Conservation (phyloP, 1,140 invertebrate genomes). For the Aplysia californica region DNA sequence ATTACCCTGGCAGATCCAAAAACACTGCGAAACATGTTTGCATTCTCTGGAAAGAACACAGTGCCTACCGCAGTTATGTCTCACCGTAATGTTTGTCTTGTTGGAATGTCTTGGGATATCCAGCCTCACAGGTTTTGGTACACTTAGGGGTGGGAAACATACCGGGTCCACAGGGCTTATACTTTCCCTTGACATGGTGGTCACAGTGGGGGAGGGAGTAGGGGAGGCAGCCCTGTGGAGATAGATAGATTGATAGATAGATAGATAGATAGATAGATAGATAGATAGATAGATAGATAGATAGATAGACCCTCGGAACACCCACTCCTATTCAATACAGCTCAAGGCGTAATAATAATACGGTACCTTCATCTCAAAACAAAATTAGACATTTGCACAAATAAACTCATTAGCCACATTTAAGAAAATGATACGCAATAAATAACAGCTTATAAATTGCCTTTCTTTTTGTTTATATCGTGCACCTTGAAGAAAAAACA, state of each 20-base stretch:
- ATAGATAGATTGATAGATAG: background rate
- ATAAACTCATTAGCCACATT: background rate
- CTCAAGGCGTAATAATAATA: background rate
- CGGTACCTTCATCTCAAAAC: background rate
- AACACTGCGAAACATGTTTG: no score
- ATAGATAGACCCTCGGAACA: background rate
- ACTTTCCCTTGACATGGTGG: slow-evolving; percentile 84
- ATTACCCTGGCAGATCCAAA: no score
- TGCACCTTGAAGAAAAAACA: no score
- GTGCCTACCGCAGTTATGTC: no score
- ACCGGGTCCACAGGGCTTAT: slow-evolving; percentile 72
- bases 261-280: background rate
- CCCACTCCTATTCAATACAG: background rate
- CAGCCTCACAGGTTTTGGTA: slow-evolving; percentile 75
- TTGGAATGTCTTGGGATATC: slow-evolving; percentile 79
- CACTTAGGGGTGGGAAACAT: slow-evolving; percentile 81
- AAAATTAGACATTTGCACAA: background rate
- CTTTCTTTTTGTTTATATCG: no score
- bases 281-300: background rate
- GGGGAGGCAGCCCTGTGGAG: slow-evolving; percentile 80
- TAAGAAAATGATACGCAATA: no score
- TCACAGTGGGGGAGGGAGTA: slow-evolving; percentile 87
- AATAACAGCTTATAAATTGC: no score
- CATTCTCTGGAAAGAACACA: no score
- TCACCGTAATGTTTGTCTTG: slow-evolving; percentile 83